Percentiles rank a stretch among this genome's conserved stretches.
These are phyloP conservation scores for Lepisosteus oculatus DNA, from an alignment of 2,113 vertebrate species.

Conservation along the genomic window DNA sequence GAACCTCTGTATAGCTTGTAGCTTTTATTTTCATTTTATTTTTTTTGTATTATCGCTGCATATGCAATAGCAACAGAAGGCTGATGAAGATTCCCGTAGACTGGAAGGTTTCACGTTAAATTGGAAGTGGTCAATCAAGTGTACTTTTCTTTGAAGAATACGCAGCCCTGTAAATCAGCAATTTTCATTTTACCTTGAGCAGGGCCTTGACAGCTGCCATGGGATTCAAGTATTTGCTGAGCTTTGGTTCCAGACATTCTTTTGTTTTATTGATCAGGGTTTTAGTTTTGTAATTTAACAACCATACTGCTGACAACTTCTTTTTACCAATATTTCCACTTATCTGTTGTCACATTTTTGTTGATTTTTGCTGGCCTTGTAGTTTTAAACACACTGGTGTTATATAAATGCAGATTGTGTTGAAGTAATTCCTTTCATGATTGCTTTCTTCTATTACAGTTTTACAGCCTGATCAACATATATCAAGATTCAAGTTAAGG, in stretches of 20 bases:
- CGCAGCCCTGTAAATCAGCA: slow-evolving; percentile 55
- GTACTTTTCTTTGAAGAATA: slow-evolving; percentile 53
- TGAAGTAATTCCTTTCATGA: too few species aligned
- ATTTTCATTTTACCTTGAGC: slow-evolving; percentile 1
- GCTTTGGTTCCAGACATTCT: slow-evolving; percentile 15
- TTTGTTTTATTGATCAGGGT: slow-evolving; percentile 15
- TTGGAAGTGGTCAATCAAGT: slow-evolving; percentile 66
- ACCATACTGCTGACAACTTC: slow-evolving; percentile 14
- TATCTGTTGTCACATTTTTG: neutral
- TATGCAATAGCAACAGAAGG: slow-evolving; percentile 9
- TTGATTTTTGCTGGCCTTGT: too few species aligned
- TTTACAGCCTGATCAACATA: too few species aligned
- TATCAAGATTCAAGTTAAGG: too few species aligned
- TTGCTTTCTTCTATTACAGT: too few species aligned
- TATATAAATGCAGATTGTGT: too few species aligned
- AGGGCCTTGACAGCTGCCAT: slow-evolving; percentile 1
- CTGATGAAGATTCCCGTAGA: slow-evolving; percentile 58
- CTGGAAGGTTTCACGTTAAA: slow-evolving; percentile 56
- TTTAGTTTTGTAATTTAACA: slow-evolving; percentile 26
- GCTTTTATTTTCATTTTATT: too few species aligned
- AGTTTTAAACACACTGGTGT: too few species aligned
- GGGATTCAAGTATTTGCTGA: slow-evolving; percentile 18
- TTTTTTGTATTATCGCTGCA: too few species aligned
- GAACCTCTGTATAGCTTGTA: too few species aligned
- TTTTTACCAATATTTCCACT: slow-evolving; percentile 13